phyloP scores from a whole-genome alignment of 2,113 vertebrate species.

The Rana temporaria region DNA sequence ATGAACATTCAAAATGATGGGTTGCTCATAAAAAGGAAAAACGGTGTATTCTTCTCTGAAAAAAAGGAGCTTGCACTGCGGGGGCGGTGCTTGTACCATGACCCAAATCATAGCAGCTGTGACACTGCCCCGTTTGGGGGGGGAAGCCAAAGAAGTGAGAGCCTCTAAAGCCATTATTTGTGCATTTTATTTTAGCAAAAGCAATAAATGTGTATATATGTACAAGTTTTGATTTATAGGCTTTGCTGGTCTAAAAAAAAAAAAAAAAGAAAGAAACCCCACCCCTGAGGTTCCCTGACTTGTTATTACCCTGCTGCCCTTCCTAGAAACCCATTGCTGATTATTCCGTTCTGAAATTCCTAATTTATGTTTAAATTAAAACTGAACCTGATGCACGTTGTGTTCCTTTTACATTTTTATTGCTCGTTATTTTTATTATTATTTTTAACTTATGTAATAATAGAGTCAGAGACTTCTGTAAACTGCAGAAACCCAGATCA shows the following conservation, averaged over 20 bases:
- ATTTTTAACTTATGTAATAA: no score
- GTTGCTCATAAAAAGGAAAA: no score
- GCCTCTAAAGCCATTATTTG: slow-evolving; percentile 32
- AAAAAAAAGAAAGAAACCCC: no score
- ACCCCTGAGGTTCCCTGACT: neutral
- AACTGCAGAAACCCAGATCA: no score
- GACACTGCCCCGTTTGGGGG: slow-evolving; percentile 47
- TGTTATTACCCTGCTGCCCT: slow-evolving; percentile 11
- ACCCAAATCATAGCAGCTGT: slow-evolving; percentile 15
- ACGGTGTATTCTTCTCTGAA: neutral
- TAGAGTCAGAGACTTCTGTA: no score
- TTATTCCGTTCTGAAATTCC: neutral
- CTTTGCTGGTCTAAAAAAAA: slow-evolving; percentile 24
- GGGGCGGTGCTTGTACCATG: neutral
- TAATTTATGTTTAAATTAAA: slow-evolving; percentile 11
- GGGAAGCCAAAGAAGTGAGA: slow-evolving; percentile 54
- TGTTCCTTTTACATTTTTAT: no score
- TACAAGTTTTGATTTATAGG: slow-evolving; percentile 28
- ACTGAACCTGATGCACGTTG: neutral
- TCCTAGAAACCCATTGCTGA: neutral
- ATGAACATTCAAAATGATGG: no score
- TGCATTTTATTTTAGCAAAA: slow-evolving; percentile 44
- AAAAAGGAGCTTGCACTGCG: neutral
- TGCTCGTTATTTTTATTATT: no score
- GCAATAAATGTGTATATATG: slow-evolving; percentile 42